Base-by-base conservation (phyloP, 2,888 invertebrate genomes). In the Trissonchulus sp. region DNA sequence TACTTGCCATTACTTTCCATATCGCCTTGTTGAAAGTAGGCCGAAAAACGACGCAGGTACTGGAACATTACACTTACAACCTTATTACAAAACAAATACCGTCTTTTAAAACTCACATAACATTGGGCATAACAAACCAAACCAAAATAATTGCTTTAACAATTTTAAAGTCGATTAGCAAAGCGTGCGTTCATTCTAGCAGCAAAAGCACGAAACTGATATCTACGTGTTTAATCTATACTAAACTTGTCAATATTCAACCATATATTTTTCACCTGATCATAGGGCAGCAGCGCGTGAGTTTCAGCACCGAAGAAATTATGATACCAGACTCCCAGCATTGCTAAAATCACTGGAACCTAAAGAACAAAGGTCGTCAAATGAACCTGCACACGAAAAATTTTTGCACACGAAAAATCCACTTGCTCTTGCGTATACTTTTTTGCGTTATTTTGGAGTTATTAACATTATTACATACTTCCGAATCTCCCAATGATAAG, bases 1-100 rank as follows among this genome's bases (percentile, higher is more conserved):
- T 86, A 89, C 87, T 99, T 99, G 78, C 99, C 99, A 86, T 99
- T 99, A 79, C 95, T 95, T 86, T 99, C 99, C 99, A 99, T 98
- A 83, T 98, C 98, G 1, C 97, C 97, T 87, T 99, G 99, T 87
- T 99, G 99, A 88, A 99, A 98, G 86, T 99, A 99, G 28, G 99
- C 98, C 15, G 99, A 94, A 87, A 99, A 98, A 85, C 98, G 90
- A 85, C 99, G 99, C 82, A 99, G 86, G 85, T 99, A 97, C 86
- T 87, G 79, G 71, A 80, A 79, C 31, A 72, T 18, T 60, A 23
- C 18, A n/a, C n/a, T n/a, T n/a, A n/a, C n/a, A n/a, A n/a, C n/a
- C n/a, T n/a, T n/a, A n/a, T n/a, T n/a, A n/a, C 60, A 60, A 60
- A 1, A 33, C 2, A 31, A 73, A 72, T 28, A 8, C 23, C 0